These are phyloP conservation scores for Mastomys coucha DNA, from an alignment of 2,113 vertebrate genomes.

Conservation along the genomic window DNA sequence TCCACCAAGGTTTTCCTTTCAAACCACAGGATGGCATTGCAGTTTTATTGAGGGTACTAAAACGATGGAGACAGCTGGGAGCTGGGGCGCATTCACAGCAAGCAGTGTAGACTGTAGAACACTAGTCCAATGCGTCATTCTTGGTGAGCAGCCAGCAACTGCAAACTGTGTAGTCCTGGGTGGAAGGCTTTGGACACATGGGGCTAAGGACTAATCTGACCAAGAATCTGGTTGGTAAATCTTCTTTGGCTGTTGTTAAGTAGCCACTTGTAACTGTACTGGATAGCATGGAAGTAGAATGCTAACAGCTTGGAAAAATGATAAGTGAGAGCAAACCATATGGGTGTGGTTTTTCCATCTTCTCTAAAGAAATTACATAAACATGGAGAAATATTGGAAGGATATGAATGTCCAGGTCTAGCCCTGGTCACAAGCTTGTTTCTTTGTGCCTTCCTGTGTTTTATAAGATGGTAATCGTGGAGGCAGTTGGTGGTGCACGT, in stretches of 20 bases:
- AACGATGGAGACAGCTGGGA: background rate
- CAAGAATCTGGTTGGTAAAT: background rate
- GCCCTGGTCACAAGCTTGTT: background rate
- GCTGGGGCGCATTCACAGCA: background rate
- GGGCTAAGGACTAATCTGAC: background rate
- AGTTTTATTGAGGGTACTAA: background rate
- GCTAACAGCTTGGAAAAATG: background rate
- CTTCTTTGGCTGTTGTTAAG: background rate
- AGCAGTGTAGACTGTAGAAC: background rate
- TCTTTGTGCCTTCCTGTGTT: background rate
- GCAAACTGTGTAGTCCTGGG: background rate
- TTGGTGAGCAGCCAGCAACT: background rate
- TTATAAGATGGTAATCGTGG: background rate
- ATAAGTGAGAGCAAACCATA: background rate
- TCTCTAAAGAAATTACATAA: background rate
- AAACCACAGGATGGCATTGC: background rate
- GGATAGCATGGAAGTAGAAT: background rate
- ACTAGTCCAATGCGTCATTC: background rate
- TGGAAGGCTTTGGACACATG: fast-evolving
- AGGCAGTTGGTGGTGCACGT: no score
- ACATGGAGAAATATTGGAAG: background rate
- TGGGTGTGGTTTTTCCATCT: background rate
- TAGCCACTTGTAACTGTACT: background rate
- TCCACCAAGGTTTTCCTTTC: background rate
- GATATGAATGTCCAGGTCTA: background rate